phyloP scores from a whole-genome alignment of 2,797 vertebrate species.

The Euphonia xanthogaster region DNA sequence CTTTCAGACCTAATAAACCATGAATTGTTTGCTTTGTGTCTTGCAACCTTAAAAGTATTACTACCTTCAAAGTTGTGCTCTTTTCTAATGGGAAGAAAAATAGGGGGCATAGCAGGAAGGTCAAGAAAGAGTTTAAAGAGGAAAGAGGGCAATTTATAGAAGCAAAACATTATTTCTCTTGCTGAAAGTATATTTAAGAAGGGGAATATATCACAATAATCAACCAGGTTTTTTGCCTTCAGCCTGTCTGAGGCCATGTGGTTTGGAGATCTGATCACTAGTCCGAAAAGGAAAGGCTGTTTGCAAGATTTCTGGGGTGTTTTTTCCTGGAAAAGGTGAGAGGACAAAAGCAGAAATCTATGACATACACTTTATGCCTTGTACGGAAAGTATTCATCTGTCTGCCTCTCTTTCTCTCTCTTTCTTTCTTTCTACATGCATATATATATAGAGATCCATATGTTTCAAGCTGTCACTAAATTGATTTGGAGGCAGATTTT shows the following conservation, averaged over 20 bases:
- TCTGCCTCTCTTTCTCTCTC: background rate
- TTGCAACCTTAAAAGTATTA: background rate
- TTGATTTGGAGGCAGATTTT: conserved; percentile 18
- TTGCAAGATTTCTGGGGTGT: conserved; percentile 68
- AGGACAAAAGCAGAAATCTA: conserved; percentile 66
- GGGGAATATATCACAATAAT: conserved; percentile 61
- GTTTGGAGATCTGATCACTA: conserved; percentile 70
- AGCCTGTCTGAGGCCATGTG: conserved; percentile 72
- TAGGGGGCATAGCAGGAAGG: background rate
- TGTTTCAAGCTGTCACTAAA: conserved; percentile 37
- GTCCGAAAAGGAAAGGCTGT: conserved; percentile 68
- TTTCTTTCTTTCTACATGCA: background rate
- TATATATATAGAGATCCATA: background rate
- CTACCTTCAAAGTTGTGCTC: background rate
- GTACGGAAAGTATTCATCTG: conserved; percentile 10
- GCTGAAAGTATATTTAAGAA: conserved; percentile 56
- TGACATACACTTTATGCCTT: conserved; percentile 39
- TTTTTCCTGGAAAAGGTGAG: conserved; percentile 72
- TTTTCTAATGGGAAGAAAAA: conserved; percentile 4
- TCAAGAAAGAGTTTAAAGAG: background rate
- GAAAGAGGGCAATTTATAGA: background rate
- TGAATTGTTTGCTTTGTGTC: conserved; percentile 14
- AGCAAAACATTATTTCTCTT: conserved; percentile 10
- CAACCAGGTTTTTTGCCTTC: conserved; percentile 69
- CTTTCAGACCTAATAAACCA: conserved; percentile 1